These are phyloP conservation scores for Drosophila sordidapex DNA, from an alignment of 2,888 invertebrate species.

Conservation along the genomic window DNA sequence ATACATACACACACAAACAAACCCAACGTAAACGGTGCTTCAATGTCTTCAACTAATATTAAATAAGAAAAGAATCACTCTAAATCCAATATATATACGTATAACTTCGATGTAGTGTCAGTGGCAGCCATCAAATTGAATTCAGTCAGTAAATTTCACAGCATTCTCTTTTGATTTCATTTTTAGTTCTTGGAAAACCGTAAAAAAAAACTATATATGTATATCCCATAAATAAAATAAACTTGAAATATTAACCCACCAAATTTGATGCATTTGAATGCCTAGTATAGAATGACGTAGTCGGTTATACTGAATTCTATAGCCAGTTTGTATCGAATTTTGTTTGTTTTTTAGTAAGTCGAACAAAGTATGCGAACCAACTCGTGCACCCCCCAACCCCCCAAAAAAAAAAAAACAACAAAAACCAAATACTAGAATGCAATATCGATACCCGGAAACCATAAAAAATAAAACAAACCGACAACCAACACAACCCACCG, in stretches of 20 bases:
- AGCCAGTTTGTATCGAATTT: slow-evolving; percentile 83
- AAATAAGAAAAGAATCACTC: no score
- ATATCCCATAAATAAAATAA: slow-evolving; percentile 28
- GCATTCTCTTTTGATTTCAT: slow-evolving; percentile 10
- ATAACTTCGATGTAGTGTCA: slow-evolving; percentile 18
- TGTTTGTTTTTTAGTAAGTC: slow-evolving; percentile 83
- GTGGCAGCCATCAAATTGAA: slow-evolving; percentile 3
- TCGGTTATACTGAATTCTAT: slow-evolving; percentile 76
- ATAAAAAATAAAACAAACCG: slow-evolving; percentile 13
- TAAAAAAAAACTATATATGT: slow-evolving; percentile 37
- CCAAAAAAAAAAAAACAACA: slow-evolving; percentile 13
- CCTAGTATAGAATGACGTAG: slow-evolving; percentile 71
- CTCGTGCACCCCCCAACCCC: slow-evolving; percentile 56
- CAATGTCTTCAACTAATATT: slow-evolving; percentile 31
- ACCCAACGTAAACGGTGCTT: slow-evolving; percentile 53
- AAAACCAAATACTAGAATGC: slow-evolving; percentile 20
- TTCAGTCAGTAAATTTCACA: slow-evolving; percentile 13
- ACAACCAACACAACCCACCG: slow-evolving; percentile 30
- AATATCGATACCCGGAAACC: slow-evolving; percentile 12
- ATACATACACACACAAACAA: slow-evolving; percentile 26
- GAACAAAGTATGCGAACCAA: slow-evolving; percentile 83
- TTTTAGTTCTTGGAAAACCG: slow-evolving; percentile 19
- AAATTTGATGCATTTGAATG: slow-evolving; percentile 73
- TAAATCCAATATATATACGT: slow-evolving; percentile 7
- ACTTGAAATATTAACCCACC: slow-evolving; percentile 72